Percentiles rank a stretch among this genome's conserved stretches.
Evolutionary conservation across 1,140 invertebrate genomes (phyloP).

Genomic region (Drosophila virilis): DNA sequence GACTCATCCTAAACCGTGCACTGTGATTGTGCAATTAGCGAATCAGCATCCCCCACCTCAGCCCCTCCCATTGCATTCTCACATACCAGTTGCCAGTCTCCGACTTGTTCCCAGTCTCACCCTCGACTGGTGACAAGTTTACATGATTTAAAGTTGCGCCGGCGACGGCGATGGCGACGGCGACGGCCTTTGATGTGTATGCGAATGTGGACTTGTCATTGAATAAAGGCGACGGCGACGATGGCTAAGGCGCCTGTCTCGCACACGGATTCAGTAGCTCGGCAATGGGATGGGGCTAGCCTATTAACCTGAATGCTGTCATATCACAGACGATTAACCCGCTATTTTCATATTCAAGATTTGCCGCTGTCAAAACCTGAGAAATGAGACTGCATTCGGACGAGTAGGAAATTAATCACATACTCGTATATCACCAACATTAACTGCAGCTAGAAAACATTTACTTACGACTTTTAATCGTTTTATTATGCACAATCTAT

Average conservation of each 20-base stretch:
- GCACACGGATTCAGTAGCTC: background rate
- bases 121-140: constrained; percentile 63
- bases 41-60: constrained; percentile 16
- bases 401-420: constrained; percentile 1
- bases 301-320: constrained; percentile 41
- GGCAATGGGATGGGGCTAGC: constrained; percentile 1
- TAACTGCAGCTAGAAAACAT: constrained; percentile 8
- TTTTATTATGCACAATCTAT: background rate
- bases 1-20: constrained; percentile 16
- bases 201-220: constrained; percentile 12
- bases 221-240: constrained; percentile 6
- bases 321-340: constrained; percentile 22
- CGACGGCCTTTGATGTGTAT: constrained; percentile 56
- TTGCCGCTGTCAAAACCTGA: background rate
- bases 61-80: background rate
- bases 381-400: constrained; percentile 14
- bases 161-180: constrained; percentile 20
- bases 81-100: background rate
- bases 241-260: constrained; percentile 21
- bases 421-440: constrained; percentile 4
- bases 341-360: constrained; percentile 6
- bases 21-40: constrained; percentile 76
- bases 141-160: constrained; percentile 62
- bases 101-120: constrained; percentile 19
- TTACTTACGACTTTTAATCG: background rate